phyloP scores from a whole-genome alignment of 2,797 vertebrate species.

The Cuniculus paca region DNA sequence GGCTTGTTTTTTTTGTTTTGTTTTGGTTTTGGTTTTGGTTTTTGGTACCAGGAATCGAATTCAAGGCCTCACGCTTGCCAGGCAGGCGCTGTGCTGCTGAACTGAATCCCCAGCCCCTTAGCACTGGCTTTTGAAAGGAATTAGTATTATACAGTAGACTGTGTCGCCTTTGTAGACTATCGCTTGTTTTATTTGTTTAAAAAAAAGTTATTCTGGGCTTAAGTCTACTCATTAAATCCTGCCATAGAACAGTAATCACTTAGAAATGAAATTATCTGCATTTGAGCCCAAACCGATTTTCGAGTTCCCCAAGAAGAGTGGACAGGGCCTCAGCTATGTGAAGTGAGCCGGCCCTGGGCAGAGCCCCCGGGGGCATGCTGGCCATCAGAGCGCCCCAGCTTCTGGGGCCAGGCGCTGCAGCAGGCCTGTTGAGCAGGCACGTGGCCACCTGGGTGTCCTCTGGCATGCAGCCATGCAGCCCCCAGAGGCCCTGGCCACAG shows the following conservation, averaged over 20 bases:
- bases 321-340: not conserved
- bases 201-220: constrained; percentile 1
- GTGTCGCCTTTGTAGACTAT: not conserved
- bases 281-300: not conserved
- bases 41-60: too few relatives aligned
- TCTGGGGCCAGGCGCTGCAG: too few relatives aligned
- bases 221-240: constrained; percentile 35
- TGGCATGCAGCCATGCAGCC: not conserved
- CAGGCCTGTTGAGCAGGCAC: not conserved
- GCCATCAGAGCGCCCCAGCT: not conserved
- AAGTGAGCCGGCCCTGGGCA: not conserved
- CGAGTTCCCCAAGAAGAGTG: not conserved
- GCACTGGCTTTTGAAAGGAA: not conserved
- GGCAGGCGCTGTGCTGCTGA: too few relatives aligned
- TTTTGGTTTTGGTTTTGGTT: too few relatives aligned
- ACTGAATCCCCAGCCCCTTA: too few relatives aligned
- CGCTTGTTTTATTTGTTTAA: constrained; percentile 31
- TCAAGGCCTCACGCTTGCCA: too few relatives aligned
- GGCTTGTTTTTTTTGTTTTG: not conserved
- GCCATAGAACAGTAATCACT: not conserved
- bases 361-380: too few relatives aligned
- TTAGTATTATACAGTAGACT: not conserved
- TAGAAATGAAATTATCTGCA: not conserved
- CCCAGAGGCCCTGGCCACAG: not conserved
- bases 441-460: not conserved